Conservation (phyloP, 2,113 vertebrate species). For the Bambusicola thoracicus region DNA sequence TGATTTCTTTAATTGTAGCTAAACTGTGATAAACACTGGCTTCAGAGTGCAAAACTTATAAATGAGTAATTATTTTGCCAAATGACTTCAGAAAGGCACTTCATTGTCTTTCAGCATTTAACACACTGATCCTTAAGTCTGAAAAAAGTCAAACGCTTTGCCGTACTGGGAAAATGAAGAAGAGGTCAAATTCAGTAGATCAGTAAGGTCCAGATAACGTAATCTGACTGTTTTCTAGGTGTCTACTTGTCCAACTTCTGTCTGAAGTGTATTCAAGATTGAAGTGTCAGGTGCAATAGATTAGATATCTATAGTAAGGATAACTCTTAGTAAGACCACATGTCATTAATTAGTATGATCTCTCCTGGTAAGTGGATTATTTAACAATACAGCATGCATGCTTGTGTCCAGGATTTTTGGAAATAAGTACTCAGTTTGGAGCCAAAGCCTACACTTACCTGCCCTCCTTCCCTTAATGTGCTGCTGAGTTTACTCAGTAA, state of each 20-base stretch:
- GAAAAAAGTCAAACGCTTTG: background rate
- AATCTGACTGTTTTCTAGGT: background rate
- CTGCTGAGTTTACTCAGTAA: background rate
- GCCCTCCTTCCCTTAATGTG: background rate
- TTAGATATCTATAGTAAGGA: background rate
- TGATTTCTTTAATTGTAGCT: too few species aligned
- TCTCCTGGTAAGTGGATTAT: background rate
- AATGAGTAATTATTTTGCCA: background rate
- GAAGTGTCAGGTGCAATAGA: background rate
- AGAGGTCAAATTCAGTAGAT: background rate
- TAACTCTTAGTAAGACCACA: background rate
- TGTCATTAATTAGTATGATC: background rate
- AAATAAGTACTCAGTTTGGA: background rate
- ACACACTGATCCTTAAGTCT: background rate
- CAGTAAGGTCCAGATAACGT: background rate
- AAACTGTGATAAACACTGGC: background rate
- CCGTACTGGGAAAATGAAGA: background rate
- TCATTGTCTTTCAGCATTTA: background rate
- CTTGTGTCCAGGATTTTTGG: fast-evolving
- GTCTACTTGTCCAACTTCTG: background rate
- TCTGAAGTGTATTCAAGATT: background rate
- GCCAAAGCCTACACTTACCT: background rate
- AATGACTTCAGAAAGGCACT: background rate
- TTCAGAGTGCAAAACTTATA: background rate
- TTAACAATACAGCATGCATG: background rate